Percentiles rank a stretch among this genome's conserved stretches.
phyloP scores from a whole-genome alignment of 2,113 vertebrate genomes.

The Pseudopipra pipra region DNA sequence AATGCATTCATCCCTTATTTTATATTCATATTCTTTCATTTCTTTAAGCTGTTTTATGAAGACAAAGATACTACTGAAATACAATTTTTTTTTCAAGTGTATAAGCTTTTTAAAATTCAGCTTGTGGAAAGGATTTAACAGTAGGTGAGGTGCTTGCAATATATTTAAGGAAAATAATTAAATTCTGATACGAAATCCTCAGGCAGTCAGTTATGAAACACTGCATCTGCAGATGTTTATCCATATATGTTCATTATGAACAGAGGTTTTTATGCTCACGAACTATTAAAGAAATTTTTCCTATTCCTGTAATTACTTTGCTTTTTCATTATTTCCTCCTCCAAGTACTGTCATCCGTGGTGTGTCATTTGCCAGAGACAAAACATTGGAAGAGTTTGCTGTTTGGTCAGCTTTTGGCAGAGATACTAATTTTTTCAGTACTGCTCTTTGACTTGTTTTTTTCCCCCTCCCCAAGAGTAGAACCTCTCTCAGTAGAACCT shows the following conservation, averaged over 20 bases:
- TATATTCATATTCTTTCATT: not conserved
- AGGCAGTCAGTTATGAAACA: not conserved
- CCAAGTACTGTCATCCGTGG: not conserved
- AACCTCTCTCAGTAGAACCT: not conserved
- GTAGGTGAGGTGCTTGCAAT: not conserved
- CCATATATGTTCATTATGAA: not conserved
- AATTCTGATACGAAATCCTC: not conserved
- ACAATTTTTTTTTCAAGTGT: not conserved
- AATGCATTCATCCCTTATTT: not conserved
- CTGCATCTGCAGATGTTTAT: not conserved
- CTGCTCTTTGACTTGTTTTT: not conserved
- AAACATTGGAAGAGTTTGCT: not conserved
- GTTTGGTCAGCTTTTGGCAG: not conserved
- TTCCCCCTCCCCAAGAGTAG: no score
- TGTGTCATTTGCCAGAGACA: not conserved
- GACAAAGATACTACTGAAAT: not conserved
- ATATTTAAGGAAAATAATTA: not conserved
- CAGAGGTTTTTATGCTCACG: not conserved
- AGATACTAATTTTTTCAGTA: not conserved
- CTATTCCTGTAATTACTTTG: not conserved
- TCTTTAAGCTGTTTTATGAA: not conserved
- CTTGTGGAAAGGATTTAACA: not conserved
- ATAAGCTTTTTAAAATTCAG: not conserved
- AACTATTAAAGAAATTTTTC: not conserved
- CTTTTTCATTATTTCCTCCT: not conserved